phyloP scores from a whole-genome alignment of 1,140 invertebrate genomes.

The Vanessa atalanta region DNA sequence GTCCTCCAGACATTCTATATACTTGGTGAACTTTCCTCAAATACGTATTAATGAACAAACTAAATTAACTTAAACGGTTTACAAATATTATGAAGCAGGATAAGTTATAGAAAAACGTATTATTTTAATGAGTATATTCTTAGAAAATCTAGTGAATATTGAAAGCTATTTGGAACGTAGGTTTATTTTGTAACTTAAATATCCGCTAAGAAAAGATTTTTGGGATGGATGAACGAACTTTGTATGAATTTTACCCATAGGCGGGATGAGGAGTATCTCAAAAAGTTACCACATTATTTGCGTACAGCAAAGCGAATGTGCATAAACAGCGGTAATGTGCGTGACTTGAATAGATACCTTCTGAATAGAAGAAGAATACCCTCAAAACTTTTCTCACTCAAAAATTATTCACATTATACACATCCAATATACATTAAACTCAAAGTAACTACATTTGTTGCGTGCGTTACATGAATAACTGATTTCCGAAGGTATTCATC shows the following conservation, averaged over 20 bases:
- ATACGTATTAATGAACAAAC: background rate
- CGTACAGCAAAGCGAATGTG: constrained; percentile 60
- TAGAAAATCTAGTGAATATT: too few species aligned
- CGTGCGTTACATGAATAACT: constrained; percentile 16
- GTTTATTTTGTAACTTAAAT: too few species aligned
- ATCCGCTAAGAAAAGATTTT: too few species aligned
- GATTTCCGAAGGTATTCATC: background rate
- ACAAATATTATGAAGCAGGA: constrained; percentile 26
- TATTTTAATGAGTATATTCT: constrained; percentile 27
- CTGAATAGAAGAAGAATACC: constrained; percentile 47
- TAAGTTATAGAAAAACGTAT: constrained; percentile 31
- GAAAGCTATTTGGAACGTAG: too few species aligned
- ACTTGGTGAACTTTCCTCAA: background rate
- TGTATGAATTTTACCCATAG: too few species aligned
- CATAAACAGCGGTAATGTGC: constrained; percentile 63
- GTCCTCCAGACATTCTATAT: background rate
- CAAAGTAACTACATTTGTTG: constrained; percentile 4
- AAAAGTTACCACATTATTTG: constrained; percentile 69
- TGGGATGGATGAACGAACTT: too few species aligned
- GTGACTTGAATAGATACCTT: constrained; percentile 66
- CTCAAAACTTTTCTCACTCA: constrained; percentile 53
- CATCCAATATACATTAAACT: constrained; percentile 25
- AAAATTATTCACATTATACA: constrained; percentile 35
- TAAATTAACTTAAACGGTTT: constrained; percentile 17
- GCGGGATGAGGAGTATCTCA: constrained; percentile 19